Base-by-base conservation (phyloP, 1,140 invertebrate species). In the Tetragonula clypearis region DNA sequence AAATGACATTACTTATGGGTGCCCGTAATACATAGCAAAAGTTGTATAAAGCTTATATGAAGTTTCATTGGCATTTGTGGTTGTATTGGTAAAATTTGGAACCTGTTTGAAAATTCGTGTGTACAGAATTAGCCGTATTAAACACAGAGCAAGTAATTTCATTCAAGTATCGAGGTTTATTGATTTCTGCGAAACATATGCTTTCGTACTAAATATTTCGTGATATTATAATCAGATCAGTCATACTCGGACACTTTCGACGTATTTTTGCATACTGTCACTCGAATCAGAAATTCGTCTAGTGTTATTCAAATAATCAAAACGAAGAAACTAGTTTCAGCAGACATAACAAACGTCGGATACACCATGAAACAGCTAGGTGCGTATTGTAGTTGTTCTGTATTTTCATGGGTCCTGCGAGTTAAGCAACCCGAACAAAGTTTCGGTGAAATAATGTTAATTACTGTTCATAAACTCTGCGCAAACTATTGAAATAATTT, bases 381-480 rank as follows among this genome's bases (percentile, higher is more conserved):
- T 23, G 15, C 19, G 6, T 55, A 21, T 26, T 49, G 26, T 58
- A 49, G 58, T 19, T 62, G 58, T 19, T 62, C 68, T 23, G 8
- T 62, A n/a, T 53, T 76, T 76, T 60, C n/a, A 41, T 60, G 6
- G 15, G 23, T 23, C 9, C 14, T 12, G 30, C 14, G 30, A 30
- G 21, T 9, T n/a, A n/a, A 74, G 60, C 74, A 35, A 62, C 6
- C 55, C 5, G 26, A 6, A n/a, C 56, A 60, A 76, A 76, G 12
- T 76, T 76, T 41, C 9, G 9, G 15, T 6, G 30, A n/a, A 76
- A 76, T 60, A 35, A 76, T 60, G 35, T 41, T 60, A 76, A 76
- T 76, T 60, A 21, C 35, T 60, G 53, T 26, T 30, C 12, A 9
- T 19, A 60, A 76, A 62, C 74, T n/a, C 17, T 21, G 19, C 72